Percentiles rank a stretch among this genome's conserved stretches.
phyloP scores from a whole-genome alignment of 2,113 vertebrate species.

The Hippopotamus amphibius region DNA sequence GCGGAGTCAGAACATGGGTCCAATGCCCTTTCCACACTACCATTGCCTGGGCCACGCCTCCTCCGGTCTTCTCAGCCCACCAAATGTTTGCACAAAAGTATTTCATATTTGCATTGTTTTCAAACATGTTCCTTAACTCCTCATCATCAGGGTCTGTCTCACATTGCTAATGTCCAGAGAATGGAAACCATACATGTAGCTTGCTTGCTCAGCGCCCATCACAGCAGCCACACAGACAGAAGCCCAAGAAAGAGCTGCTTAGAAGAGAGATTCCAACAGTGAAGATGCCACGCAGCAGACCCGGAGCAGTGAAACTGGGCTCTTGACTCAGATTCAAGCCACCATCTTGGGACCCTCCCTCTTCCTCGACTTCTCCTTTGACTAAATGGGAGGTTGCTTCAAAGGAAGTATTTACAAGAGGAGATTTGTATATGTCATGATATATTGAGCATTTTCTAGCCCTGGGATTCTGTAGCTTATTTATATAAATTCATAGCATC shows the following conservation, averaged over 20 bases:
- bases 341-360: background rate
- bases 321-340: background rate
- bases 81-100: background rate
- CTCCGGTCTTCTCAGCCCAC: background rate
- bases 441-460: background rate
- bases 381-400: background rate
- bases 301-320: background rate
- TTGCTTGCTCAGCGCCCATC: background rate
- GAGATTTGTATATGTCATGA: background rate
- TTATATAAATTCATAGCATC: background rate
- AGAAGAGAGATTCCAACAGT: background rate
- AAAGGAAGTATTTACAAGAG: background rate
- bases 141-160: background rate
- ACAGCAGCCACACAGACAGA: background rate
- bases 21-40: background rate
- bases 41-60: background rate
- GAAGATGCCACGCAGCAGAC: fast-evolving
- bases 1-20: background rate
- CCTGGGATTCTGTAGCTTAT: background rate
- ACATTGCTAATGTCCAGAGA: background rate
- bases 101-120: background rate
- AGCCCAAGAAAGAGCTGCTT: background rate
- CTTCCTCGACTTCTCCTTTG: background rate
- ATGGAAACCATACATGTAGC: too few relatives aligned
- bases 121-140: background rate